phyloP scores from a whole-genome alignment of 2,797 vertebrate genomes.

The Falco concolor region DNA sequence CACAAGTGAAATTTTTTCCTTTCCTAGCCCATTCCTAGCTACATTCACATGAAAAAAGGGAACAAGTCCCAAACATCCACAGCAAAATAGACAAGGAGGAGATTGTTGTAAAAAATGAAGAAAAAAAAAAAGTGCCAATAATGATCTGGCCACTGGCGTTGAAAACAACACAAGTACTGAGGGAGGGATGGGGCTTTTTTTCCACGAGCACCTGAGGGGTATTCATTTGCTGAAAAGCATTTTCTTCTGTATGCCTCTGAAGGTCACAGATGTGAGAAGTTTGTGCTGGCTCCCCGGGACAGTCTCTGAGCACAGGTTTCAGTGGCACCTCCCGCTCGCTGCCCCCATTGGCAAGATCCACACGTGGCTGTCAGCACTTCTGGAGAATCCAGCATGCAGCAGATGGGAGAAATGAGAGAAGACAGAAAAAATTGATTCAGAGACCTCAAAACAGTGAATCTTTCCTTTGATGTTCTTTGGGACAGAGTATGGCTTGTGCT shows the following conservation, averaged over 20 bases:
- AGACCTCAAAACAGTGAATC: neutral
- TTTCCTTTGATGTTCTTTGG: neutral
- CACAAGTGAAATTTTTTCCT: neutral
- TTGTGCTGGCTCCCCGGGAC: accelerated
- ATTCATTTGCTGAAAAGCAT: neutral
- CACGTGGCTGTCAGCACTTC: neutral
- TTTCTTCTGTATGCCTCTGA: neutral
- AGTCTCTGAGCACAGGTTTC: neutral
- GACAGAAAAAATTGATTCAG: neutral
- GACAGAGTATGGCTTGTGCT: accelerated
- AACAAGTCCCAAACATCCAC: neutral
- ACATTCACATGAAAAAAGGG: neutral
- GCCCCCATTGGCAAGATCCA: neutral
- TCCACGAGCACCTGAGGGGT: neutral
- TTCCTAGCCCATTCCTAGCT: neutral
- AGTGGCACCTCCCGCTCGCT: accelerated
- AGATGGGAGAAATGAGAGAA: neutral
- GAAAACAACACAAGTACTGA: neutral
- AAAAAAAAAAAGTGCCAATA: neutral
- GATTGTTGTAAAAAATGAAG: neutral
- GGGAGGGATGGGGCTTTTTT: neutral
- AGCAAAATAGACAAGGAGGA: neutral
- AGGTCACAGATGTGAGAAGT: neutral
- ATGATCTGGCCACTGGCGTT: neutral
- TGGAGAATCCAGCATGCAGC: neutral